phyloP scores from a whole-genome alignment of 1,140 invertebrate genomes.

The Anagrus nilaparvatae region DNA sequence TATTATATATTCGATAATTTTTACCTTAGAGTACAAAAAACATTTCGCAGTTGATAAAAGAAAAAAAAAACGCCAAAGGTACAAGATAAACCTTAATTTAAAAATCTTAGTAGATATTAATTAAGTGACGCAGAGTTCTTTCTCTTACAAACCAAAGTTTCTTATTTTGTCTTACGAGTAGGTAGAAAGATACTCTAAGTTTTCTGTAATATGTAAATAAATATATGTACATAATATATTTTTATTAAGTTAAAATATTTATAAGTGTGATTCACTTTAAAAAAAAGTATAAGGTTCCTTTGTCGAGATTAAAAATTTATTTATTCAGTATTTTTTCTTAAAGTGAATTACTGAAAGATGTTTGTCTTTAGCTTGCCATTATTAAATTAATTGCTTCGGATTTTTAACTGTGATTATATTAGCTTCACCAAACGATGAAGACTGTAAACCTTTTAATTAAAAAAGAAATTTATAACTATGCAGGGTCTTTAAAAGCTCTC shows the following conservation, averaged over 20 bases:
- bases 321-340: too few species aligned
- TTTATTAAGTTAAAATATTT: too few species aligned
- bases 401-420: slow-evolving; percentile 13
- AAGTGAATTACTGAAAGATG: slow-evolving; percentile 1
- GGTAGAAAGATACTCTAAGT: slow-evolving; percentile 5
- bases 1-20: slow-evolving; percentile 9
- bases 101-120: slow-evolving; percentile 11
- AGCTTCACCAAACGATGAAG: slow-evolving; percentile 9
- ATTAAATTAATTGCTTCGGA: slow-evolving; percentile 1
- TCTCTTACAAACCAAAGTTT: slow-evolving; percentile 14
- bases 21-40: slow-evolving; percentile 13
- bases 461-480: slow-evolving; percentile 11
- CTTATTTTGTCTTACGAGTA: slow-evolving; percentile 9
- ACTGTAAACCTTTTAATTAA: slow-evolving; percentile 9
- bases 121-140: slow-evolving; percentile 9
- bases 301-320: too few species aligned
- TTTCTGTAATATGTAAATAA: slow-evolving; percentile 2
- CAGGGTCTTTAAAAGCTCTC: slow-evolving; percentile 12
- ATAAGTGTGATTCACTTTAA: too few species aligned
- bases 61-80: slow-evolving; percentile 6
- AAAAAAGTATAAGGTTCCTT: too few species aligned
- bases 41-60: slow-evolving; percentile 9
- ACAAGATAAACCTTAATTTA: slow-evolving; percentile 6
- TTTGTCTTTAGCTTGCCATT: slow-evolving; percentile 10
- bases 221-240: slow-evolving; percentile 16